These are phyloP conservation scores for Cryptoblepharus egeriae DNA, from an alignment of 2,797 vertebrate species.

Conservation along the genomic window DNA sequence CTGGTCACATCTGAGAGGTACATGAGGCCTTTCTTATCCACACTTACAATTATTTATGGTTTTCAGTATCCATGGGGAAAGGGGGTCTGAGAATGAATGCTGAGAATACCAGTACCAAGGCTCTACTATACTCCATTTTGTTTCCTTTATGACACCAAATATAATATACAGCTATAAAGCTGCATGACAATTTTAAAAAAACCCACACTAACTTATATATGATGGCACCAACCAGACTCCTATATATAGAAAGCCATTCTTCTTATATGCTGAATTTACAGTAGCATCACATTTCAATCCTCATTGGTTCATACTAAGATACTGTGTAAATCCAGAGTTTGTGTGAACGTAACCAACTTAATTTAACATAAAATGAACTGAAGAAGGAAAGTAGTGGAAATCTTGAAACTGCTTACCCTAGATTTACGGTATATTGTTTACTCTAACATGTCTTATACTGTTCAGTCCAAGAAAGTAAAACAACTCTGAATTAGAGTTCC, in stretches of 20 bases:
- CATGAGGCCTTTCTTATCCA: too few species aligned
- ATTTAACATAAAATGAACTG: conserved; percentile 44
- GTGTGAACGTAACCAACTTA: conserved; percentile 29
- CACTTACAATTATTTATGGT: too few species aligned
- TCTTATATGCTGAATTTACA: conserved; percentile 40
- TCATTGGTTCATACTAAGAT: conserved; percentile 40
- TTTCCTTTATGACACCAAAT: too few species aligned
- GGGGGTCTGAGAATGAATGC: too few species aligned
- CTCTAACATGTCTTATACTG: not conserved
- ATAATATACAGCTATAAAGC: too few species aligned
- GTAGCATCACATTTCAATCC: conserved; percentile 49
- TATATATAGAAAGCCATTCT: not conserved
- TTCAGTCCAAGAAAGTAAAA: not conserved
- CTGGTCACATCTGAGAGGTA: conserved; percentile 17
- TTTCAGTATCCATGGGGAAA: too few species aligned
- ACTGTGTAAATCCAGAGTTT: conserved; percentile 44
- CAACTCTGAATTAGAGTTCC: not conserved
- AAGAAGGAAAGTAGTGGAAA: conserved; percentile 7
- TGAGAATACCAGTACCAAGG: not conserved
- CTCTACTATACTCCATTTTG: too few species aligned
- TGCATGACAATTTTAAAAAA: too few species aligned
- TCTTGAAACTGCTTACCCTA: not conserved
- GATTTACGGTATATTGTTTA: not conserved
- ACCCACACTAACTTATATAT: too few species aligned
- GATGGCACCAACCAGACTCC: too few species aligned